Base-by-base conservation (phyloP, 1,140 invertebrate species). In the Hycleus phaleratus region DNA sequence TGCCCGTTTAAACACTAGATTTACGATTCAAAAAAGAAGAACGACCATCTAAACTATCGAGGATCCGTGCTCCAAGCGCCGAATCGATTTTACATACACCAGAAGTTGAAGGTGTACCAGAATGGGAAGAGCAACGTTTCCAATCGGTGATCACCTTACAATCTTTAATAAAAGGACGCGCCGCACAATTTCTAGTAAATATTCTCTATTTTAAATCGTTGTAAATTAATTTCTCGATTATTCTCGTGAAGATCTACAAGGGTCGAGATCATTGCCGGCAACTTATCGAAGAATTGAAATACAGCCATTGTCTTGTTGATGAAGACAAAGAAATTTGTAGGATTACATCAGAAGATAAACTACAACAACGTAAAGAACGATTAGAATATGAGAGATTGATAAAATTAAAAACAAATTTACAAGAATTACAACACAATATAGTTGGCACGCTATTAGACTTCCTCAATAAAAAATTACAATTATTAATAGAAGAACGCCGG, bases 381-480 rank as follows among this genome's bases (percentile, higher is more conserved):
- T 40, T 48, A n/a, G 45, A 38, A 44, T 4, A 18, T 2, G 44
- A 59, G 4, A 43, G 65, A 64, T 59, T 44, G 39, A 40, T 45
- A n/a, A 24, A 44, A 48, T n/a, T 56, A 24, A 25, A 46, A 46
- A 77, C 79, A 38, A 69, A 81, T 26, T 70, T 82, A 3, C 73
- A 79, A 49, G 77, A 78, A 59, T 74, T 85, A 2, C 82, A 87
- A 67, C 85, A 85, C 4, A 77, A 77, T 32, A 79, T 82, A 2
- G 73, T 88, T 4, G 79, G 81, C 1, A 79, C 80, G 10, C 79
- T 83, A 49, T 66, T 90, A 52, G 84, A 88, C 71, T 88, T 85
- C 74, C 73, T 91, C 11, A 85, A 82, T 70, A 88, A 90, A 73
- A 87, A 90, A 74, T 70, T 90, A 48, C 71, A 82, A 46, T 77